Percentiles rank a stretch among this genome's conserved stretches.
phyloP scores from a whole-genome alignment of 64 coral and sea anemone genomes.

The Porites australiensis region DNA sequence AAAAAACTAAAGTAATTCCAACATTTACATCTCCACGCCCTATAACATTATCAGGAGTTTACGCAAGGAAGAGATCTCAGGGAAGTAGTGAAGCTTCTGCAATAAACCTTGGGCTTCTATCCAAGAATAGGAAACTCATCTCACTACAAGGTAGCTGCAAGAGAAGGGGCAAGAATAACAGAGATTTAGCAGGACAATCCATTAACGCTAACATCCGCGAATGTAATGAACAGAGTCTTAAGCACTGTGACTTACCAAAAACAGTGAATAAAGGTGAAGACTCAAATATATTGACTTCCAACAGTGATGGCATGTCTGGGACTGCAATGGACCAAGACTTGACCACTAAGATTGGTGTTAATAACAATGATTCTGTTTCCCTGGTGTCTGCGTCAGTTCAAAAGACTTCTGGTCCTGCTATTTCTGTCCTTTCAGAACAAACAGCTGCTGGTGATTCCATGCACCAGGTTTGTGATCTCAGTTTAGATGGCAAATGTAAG shows the following conservation, averaged over 20 bases:
- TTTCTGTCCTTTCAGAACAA: neutral
- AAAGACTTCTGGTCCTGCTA: neutral
- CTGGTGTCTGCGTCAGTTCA: neutral
- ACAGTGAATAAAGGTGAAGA: neutral
- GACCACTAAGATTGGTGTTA: neutral
- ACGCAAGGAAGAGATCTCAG: constrained; percentile 54
- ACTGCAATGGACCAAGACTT: neutral
- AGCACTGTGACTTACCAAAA: neutral
- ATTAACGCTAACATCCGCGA: neutral
- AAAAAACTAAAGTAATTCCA: neutral
- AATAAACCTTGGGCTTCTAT: neutral
- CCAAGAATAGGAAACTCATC: constrained; percentile 55
- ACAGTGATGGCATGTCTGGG: neutral
- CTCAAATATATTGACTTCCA: neutral
- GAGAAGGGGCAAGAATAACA: neutral
- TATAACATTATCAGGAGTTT: constrained; percentile 36
- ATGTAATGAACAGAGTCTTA: neutral
- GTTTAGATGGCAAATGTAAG: neutral
- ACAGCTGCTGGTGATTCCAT: neutral
- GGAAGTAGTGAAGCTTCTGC: neutral
- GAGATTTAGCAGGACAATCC: neutral
- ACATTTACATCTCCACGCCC: constrained; percentile 82
- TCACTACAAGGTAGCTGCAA: constrained; percentile 6
- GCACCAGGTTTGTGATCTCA: neutral
- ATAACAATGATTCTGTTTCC: neutral